phyloP scores from a whole-genome alignment of 2,888 invertebrate species.

The Pachymerium ferrugineum region DNA sequence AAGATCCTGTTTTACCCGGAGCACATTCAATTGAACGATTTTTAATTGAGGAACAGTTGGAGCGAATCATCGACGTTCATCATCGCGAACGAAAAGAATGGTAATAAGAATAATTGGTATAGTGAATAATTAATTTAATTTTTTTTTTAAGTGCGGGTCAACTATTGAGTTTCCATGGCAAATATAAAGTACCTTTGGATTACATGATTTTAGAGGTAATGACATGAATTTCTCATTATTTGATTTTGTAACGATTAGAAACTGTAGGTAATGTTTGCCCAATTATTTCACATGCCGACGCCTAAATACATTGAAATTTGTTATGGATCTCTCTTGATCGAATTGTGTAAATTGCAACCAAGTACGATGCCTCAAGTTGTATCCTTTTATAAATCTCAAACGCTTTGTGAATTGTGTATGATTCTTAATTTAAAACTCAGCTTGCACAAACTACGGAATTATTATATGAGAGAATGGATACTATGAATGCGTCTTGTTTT shows the following conservation, averaged over 20 bases:
- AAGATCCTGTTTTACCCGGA: slow-evolving; percentile 67
- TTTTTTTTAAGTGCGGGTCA: slow-evolving; percentile 68
- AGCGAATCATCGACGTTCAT: slow-evolving; percentile 84
- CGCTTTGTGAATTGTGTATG: neutral
- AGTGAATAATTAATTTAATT: slow-evolving; percentile 28
- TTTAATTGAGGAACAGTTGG: slow-evolving; percentile 93
- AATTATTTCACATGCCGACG: slow-evolving; percentile 85
- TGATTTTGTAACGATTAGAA: neutral
- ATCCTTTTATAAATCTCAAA: slow-evolving; percentile 37
- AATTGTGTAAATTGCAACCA: slow-evolving; percentile 93
- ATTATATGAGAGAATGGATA: slow-evolving; percentile 88
- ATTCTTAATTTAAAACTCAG: slow-evolving; percentile 36
- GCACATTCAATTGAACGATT: slow-evolving; percentile 96
- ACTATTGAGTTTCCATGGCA: slow-evolving; percentile 84
- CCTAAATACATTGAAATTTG: slow-evolving; percentile 84
- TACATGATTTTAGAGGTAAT: slow-evolving; percentile 88
- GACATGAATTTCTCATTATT: neutral
- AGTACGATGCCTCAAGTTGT: slow-evolving; percentile 87
- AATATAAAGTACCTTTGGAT: slow-evolving; percentile 89
- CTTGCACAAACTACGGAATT: slow-evolving; percentile 97
- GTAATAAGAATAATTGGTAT: slow-evolving; percentile 46
- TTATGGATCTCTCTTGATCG: slow-evolving; percentile 91
- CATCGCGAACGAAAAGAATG: slow-evolving; percentile 89
- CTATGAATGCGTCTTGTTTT: slow-evolving; percentile 94
- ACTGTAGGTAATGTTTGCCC: slow-evolving; percentile 73